Evolutionary conservation across 1,140 invertebrate species (phyloP).

Genomic region (Anoplophora glabripennis): DNA sequence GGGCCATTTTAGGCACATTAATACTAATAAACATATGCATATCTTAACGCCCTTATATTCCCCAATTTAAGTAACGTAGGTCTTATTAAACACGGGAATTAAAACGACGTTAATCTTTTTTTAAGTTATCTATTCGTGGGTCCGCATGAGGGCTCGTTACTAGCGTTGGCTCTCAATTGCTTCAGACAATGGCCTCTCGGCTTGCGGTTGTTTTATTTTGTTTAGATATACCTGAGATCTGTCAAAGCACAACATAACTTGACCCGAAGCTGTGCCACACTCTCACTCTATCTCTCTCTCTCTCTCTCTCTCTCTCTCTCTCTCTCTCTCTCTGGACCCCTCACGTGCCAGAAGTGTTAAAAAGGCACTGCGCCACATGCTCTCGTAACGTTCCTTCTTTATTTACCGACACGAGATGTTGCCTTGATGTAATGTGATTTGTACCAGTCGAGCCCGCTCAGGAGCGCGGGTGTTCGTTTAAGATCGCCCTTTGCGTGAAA

Average conservation of each 20-base stretch:
- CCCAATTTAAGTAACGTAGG: neutral
- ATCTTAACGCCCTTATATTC: constrained; percentile 14
- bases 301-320: no score
- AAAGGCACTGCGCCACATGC: constrained; percentile 9
- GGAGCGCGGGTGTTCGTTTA: no score
- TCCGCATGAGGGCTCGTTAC: no score
- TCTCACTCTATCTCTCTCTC: no score
- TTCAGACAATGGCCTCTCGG: neutral
- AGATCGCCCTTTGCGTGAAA: no score
- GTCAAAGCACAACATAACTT: constrained; percentile 11
- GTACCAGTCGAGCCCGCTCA: no score
- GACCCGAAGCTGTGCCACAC: constrained; percentile 4
- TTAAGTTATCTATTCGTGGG: no score
- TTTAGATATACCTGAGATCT: constrained; percentile 6
- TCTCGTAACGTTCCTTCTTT: no score
- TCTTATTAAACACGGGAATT: neutral
- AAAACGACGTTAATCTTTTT: neutral
- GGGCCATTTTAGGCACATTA: constrained; percentile 1
- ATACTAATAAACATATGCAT: constrained; percentile 4
- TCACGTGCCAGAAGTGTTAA: constrained; percentile 13
- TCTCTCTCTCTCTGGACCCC: constrained; percentile 1
- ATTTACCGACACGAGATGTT: no score
- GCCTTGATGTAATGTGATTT: no score
- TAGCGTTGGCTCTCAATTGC: no score
- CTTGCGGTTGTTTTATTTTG: constrained; percentile 6